Conservation (phyloP, 1,140 invertebrate species). For the Drosophila asahinai region DNA sequence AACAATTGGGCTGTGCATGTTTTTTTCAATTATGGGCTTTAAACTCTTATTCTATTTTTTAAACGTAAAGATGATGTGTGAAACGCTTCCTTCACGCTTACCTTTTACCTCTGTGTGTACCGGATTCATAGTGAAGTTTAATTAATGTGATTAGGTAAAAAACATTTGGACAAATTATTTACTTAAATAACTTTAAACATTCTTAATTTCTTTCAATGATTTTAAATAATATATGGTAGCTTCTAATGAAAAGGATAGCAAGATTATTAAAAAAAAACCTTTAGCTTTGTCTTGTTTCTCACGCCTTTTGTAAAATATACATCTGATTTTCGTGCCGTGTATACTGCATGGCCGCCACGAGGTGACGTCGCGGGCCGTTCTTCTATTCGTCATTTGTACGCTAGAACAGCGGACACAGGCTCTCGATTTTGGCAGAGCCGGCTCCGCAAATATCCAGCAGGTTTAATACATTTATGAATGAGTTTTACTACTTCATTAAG, state of each 20-base stretch:
- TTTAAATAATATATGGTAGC: neutral
- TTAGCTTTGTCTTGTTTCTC: too few relatives aligned
- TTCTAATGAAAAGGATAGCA: neutral
- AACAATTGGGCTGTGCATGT: too few relatives aligned
- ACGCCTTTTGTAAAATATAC: neutral
- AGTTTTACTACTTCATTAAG: conserved; percentile 85
- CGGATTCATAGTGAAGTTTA: too few relatives aligned
- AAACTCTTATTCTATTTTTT: too few relatives aligned
- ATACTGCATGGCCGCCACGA: conserved; percentile 24
- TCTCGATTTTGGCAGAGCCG: conserved; percentile 58
- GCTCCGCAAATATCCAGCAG: conserved; percentile 59
- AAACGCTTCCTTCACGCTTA: too few relatives aligned
- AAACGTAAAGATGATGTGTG: too few relatives aligned
- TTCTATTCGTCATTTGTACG: conserved; percentile 77
- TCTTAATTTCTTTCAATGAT: too few relatives aligned
- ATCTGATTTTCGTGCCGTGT: neutral
- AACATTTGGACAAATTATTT: too few relatives aligned
- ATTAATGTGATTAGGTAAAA: too few relatives aligned
- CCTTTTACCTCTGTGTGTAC: too few relatives aligned
- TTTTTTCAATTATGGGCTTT: too few relatives aligned
- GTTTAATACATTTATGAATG: conserved; percentile 84
- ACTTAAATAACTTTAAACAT: too few relatives aligned
- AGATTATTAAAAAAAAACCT: neutral
- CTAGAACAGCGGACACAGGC: conserved; percentile 53
- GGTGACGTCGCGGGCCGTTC: conserved; percentile 45